Percentiles rank a stretch among this genome's conserved stretches.
Evolutionary conservation across 2,888 invertebrate species (phyloP).

Genomic region (Lycophotia porphyrea): DNA sequence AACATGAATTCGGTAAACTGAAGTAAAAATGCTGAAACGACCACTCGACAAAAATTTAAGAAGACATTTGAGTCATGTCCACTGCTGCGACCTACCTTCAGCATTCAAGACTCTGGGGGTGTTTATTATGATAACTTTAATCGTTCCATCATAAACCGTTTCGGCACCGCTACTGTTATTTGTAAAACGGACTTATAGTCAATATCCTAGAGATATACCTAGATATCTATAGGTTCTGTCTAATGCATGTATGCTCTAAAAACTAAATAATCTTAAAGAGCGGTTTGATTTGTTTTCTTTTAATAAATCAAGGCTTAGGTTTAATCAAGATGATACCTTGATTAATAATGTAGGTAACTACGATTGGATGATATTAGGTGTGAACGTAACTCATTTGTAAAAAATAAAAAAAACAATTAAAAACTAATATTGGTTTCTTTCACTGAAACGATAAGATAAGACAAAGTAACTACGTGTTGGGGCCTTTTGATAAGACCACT

Average conservation of each 20-base stretch:
- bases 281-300: not conserved
- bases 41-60: not conserved
- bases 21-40: not conserved
- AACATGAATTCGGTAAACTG: not conserved
- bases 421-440: conserved; percentile 76
- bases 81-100: not conserved
- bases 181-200: conserved; percentile 10
- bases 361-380: conserved; percentile 2
- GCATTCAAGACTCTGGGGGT: not conserved
- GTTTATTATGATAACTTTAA: not conserved
- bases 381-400: conserved; percentile 11
- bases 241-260: conserved; percentile 5
- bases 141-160: not conserved
- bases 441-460: conserved; percentile 85
- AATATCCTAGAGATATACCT: conserved; percentile 15
- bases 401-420: conserved; percentile 53
- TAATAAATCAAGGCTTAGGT: not conserved
- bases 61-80: too few species aligned
- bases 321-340: not conserved
- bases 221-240: not conserved
- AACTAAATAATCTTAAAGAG: conserved; percentile 1
- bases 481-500: conserved; percentile 83
- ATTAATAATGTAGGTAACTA: conserved; percentile 10
- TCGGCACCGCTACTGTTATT: not conserved
- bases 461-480: conserved; percentile 82